Conservation (phyloP, 2,888 invertebrate species). For the Cerceris rybyensis region DNA sequence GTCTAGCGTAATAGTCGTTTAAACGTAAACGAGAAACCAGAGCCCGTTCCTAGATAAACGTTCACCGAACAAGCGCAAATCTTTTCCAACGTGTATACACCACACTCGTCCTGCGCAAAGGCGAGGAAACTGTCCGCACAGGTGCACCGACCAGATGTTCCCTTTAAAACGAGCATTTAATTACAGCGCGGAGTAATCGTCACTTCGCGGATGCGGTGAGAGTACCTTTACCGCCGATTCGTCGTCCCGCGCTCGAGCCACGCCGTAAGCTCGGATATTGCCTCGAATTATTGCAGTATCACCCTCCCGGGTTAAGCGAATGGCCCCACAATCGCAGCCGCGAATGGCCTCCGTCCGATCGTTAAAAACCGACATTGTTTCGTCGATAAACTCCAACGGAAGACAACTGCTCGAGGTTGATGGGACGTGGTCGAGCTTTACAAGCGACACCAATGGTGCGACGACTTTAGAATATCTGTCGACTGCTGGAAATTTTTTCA, state of each 20-base stretch:
- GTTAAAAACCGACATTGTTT: slow-evolving; percentile 38
- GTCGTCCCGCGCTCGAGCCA: slow-evolving; percentile 11
- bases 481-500: slow-evolving; percentile 9
- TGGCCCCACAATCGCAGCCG: slow-evolving; percentile 26
- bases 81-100: neutral
- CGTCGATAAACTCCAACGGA: slow-evolving; percentile 45
- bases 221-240: neutral
- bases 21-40: slow-evolving; percentile 40
- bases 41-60: slow-evolving; percentile 35
- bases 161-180: slow-evolving; percentile 55
- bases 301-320: slow-evolving; percentile 18
- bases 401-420: slow-evolving; percentile 21
- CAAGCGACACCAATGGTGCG: slow-evolving; percentile 36
- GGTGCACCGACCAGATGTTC: slow-evolving; percentile 2
- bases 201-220: slow-evolving; percentile 13
- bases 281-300: slow-evolving; percentile 46
- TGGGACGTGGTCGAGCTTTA: slow-evolving; percentile 40
- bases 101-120: neutral
- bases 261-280: slow-evolving; percentile 44
- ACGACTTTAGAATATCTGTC: slow-evolving; percentile 23
- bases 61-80: slow-evolving; percentile 17
- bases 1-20: slow-evolving; percentile 46
- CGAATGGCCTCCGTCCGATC: slow-evolving; percentile 25
- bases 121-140: neutral
- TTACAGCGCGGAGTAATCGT: slow-evolving; percentile 44